Evolutionary conservation across 2,888 invertebrate species (phyloP).

Genomic region (Limulus polyphemus): DNA sequence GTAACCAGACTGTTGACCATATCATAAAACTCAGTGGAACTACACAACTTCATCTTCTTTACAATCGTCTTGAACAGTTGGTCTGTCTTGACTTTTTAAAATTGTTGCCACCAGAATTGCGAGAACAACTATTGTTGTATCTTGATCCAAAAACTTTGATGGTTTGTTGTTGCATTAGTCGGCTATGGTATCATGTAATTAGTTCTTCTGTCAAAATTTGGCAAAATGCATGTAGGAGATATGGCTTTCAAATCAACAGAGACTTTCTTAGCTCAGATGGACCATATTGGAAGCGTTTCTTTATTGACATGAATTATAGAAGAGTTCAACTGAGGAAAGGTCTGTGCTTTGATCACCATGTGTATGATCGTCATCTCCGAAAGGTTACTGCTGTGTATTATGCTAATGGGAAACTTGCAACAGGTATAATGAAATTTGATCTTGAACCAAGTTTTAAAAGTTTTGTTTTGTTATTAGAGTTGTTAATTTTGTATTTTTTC

Average conservation of each 20-base stretch:
- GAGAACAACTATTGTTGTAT: constrained; percentile 26
- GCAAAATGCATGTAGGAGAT: constrained; percentile 18
- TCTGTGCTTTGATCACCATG: constrained; percentile 24
- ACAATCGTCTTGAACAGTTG: constrained; percentile 18
- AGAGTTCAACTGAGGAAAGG: constrained; percentile 22
- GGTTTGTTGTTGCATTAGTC: constrained; percentile 26
- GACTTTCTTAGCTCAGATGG: constrained; percentile 13
- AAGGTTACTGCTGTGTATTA: constrained; percentile 32
- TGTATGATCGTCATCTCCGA: constrained; percentile 30
- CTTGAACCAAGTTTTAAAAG: too few relatives aligned
- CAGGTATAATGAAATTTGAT: too few relatives aligned
- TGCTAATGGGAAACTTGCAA: constrained; percentile 30
- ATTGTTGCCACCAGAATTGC: constrained; percentile 31
- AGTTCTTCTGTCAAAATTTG: constrained; percentile 23
- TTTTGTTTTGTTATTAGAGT: too few relatives aligned
- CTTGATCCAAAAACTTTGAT: constrained; percentile 27
- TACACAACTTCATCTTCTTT: constrained; percentile 25
- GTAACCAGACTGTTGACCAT: constrained; percentile 20
- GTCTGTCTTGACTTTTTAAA: constrained; percentile 30
- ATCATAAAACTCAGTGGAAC: constrained; percentile 24
- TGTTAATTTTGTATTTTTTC: too few relatives aligned
- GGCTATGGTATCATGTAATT: constrained; percentile 26
- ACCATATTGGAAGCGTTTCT: constrained; percentile 18
- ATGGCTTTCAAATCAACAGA: constrained; percentile 16
- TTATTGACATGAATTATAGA: constrained; percentile 15